Evolutionary conservation across 2,888 invertebrate genomes (phyloP).

Genomic region (Anarsia innoxiella): DNA sequence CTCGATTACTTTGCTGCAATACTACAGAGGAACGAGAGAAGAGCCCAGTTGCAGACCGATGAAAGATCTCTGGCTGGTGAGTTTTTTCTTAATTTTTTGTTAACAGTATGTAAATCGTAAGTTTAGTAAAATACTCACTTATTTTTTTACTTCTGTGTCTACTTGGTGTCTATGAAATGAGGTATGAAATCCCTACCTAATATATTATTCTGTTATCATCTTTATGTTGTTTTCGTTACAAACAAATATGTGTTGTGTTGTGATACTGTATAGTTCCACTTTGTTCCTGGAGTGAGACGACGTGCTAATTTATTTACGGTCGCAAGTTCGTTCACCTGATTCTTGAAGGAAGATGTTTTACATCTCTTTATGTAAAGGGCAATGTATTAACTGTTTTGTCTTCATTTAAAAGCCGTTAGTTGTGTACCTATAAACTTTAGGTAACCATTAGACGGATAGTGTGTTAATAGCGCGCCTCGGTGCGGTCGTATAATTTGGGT

Average conservation of each 20-base stretch:
- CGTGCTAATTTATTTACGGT: conserved; percentile 9
- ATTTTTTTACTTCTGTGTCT: no score
- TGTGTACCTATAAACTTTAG: conserved; percentile 2
- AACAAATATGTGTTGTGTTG: no score
- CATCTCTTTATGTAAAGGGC: not conserved
- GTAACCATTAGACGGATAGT: conserved; percentile 3
- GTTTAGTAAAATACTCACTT: no score
- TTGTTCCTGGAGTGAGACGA: no score
- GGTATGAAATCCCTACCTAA: not conserved
- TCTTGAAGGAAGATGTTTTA: not conserved
- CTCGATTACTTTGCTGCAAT: conserved; percentile 87
- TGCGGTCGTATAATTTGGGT: conserved; percentile 11
- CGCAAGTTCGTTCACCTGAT: conserved; percentile 4
- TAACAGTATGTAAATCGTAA: no score
- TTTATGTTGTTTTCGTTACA: not conserved
- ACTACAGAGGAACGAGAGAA: conserved; percentile 87
- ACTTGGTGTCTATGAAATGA: not conserved
- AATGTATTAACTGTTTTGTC: no score
- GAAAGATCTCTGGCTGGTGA: conserved; percentile 85
- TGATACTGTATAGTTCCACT: no score
- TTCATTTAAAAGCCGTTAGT: conserved; percentile 6
- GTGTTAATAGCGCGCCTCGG: conserved; percentile 4
- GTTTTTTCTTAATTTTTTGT: no score
- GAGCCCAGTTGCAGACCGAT: conserved; percentile 93
- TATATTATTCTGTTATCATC: not conserved